phyloP scores from a whole-genome alignment of 2,888 invertebrate species.

The Phragmatobia fuliginosa region DNA sequence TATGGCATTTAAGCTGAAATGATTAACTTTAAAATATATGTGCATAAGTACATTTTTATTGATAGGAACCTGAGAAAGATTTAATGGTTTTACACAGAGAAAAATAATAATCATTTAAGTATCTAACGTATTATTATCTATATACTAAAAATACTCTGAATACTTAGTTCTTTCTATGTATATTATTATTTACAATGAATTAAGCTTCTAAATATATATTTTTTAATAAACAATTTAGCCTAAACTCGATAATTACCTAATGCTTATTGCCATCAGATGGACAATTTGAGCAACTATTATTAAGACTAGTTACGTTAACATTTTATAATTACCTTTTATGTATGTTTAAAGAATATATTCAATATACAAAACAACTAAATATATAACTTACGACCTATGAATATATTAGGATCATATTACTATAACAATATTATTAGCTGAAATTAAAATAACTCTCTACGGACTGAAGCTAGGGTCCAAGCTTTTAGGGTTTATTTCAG shows the following conservation, averaged over 20 bases:
- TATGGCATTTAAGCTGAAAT: not conserved
- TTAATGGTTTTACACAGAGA: not conserved
- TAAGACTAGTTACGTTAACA: conserved; percentile 10
- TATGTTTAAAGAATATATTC: not conserved
- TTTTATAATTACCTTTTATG: not conserved
- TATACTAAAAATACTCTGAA: not conserved
- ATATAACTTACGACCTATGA: not conserved
- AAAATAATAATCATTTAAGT: not conserved
- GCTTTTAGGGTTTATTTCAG: not conserved
- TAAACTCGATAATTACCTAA: conserved; percentile 28
- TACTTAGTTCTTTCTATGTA: not conserved
- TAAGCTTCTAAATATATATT: conserved; percentile 22
- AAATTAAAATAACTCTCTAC: not conserved
- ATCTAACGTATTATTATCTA: not conserved
- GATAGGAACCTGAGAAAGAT: not conserved
- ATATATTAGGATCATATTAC: not conserved
- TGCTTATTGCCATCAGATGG: conserved; percentile 59
- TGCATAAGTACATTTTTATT: not conserved
- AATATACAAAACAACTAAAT: not conserved
- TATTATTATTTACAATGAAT: conserved; percentile 32
- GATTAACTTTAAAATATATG: not conserved
- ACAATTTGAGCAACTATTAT: conserved; percentile 61
- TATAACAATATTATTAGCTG: not conserved
- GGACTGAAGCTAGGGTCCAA: not conserved
- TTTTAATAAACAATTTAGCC: conserved; percentile 19